Percentiles rank a stretch among this genome's conserved stretches.
These are phyloP conservation scores for Jacana jacana DNA, from an alignment of 2,113 vertebrate species.

Conservation along the genomic window DNA sequence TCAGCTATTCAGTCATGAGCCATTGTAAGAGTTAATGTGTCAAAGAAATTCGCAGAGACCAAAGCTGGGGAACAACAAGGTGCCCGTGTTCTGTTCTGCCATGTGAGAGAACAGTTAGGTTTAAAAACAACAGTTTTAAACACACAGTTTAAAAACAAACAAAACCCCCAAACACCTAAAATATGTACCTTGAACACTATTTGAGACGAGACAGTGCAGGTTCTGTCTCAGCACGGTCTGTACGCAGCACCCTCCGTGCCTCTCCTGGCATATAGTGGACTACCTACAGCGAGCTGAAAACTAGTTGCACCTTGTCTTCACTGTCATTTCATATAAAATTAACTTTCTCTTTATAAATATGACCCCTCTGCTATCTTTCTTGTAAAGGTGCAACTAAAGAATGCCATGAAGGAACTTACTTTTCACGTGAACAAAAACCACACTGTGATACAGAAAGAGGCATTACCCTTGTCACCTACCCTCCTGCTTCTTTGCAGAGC, in stretches of 20 bases:
- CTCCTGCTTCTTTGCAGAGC: neutral
- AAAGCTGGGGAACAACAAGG: neutral
- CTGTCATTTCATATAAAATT: neutral
- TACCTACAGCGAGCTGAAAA: neutral
- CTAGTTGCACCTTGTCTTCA: neutral
- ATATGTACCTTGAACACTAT: neutral
- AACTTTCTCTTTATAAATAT: neutral
- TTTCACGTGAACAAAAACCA: neutral
- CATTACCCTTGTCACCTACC: neutral
- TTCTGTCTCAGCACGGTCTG: neutral
- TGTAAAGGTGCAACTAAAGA: neutral
- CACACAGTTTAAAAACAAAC: neutral
- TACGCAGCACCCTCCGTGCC: neutral
- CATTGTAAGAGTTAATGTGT: neutral
- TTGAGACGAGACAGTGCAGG: neutral
- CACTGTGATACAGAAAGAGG: accelerated
- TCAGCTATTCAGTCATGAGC: neutral
- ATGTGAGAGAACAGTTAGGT: neutral
- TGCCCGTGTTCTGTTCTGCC: neutral
- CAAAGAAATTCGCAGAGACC: neutral
- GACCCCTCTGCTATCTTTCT: neutral
- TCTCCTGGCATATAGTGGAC: neutral
- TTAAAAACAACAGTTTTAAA: too few relatives aligned
- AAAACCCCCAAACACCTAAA: neutral
- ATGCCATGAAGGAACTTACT: neutral